Percentiles rank a stretch among this genome's conserved stretches.
phyloP scores from a whole-genome alignment of 2,797 vertebrate genomes.

The Oryzias dopingdopingensis region DNA sequence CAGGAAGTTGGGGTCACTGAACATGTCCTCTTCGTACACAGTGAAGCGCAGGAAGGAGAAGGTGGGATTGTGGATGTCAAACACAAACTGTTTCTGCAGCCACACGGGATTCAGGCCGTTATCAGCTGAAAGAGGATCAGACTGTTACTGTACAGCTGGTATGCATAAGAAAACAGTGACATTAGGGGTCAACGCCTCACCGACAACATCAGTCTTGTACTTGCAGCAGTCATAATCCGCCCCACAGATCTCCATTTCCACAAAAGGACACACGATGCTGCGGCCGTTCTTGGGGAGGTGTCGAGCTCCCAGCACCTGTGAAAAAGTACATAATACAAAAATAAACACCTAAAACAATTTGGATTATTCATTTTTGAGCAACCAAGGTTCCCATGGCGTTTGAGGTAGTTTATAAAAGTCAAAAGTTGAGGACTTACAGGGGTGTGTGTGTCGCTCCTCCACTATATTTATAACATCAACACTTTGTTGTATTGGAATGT shows the following conservation, averaged over 20 bases:
- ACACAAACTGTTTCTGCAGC: constrained; percentile 89
- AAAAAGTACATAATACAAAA: too few relatives aligned
- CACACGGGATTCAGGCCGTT: constrained; percentile 95
- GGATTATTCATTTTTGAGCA: too few relatives aligned
- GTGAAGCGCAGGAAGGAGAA: constrained; percentile 93
- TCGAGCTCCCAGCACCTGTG: constrained; percentile 90
- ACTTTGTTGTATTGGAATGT: too few relatives aligned
- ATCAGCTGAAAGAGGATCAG: constrained; percentile 79
- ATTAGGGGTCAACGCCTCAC: constrained; percentile 66
- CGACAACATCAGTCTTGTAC: constrained; percentile 93
- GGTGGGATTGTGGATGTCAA: constrained; percentile 89
- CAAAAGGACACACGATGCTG: constrained; percentile 94
- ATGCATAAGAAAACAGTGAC: too few relatives aligned
- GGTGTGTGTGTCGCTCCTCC: too few relatives aligned
- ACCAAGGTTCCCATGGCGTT: too few relatives aligned
- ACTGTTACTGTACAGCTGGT: neutral
- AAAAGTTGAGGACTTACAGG: too few relatives aligned
- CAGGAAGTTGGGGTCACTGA: constrained; percentile 96
- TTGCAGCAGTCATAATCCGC: constrained; percentile 90
- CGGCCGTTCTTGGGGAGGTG: constrained; percentile 96
- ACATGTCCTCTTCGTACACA: constrained; percentile 98
- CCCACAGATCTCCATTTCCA: constrained; percentile 94
- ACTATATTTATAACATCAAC: too few relatives aligned
- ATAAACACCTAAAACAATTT: too few relatives aligned
- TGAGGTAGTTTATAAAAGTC: too few relatives aligned